Evolutionary conservation across 2,888 invertebrate species (phyloP), one percentile per base, ranked within the genome.

Genomic region (Heliconius aoede): DNA sequence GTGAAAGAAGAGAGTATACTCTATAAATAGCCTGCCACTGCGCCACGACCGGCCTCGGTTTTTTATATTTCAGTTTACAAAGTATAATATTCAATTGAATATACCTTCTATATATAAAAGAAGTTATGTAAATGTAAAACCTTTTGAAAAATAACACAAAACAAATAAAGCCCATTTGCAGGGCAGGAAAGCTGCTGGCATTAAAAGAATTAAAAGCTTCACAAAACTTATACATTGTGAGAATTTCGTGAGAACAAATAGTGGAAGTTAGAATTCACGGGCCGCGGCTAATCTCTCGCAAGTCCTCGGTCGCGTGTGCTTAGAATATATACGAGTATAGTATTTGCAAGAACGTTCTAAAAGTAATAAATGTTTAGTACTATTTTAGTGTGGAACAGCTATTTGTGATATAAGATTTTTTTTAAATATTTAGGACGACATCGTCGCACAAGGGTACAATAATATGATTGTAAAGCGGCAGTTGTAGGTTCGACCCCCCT

Each of bases 241-340:
- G 74, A 55, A 68, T 60, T 60, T 46, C n/a, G 74, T 68, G 60
- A 74, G 74, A 74, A 68, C 74, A 74, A 74, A 74, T 60, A 67
- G 28, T 28, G 74, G 74, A 74, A 69, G 69, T 74, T 40, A 40
- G 68, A 68, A 67, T 67, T 74, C 40, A 74, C 69, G 69, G 51
- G 67, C 40, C 60, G 58, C 9, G 40, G 74, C 74, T 74, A 68
- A 74, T 74, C 67, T 46, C 60, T 74, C 67, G 30, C 67, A 67
- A 74, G 74, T 68, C 74, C 67, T 60, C 67, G 67, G 74, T 67
- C 67, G 74, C 67, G 60, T 68, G 74, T 74, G 74, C 74, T 74
- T 60, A 60, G 67, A 68, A 74, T 74, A 67, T 30, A 24, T 68
- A n/a, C n/a, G n/a, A n/a, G n/a, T 55, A 46, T 69, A 30, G 4